Evolutionary conservation across 2,888 invertebrate species (phyloP), one percentile per base, ranked within the genome.

Genomic region (Heliconius erato): DNA sequence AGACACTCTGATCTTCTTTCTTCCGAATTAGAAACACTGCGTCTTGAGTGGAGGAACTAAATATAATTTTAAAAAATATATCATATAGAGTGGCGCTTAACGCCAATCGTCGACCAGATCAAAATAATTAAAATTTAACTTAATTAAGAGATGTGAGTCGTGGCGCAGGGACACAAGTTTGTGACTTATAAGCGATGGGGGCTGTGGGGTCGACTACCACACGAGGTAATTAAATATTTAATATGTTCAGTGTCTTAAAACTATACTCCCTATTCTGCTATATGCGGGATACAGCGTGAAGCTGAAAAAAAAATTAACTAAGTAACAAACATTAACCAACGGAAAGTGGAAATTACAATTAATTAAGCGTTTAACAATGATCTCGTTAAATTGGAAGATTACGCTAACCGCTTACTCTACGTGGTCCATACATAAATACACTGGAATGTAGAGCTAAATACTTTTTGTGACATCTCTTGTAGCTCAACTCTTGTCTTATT

Each of bases 371-470:
- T 40, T 69, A 76, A 32, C 54, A 49, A 76, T 69, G 69, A 44
- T 68, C 78, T 68, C 67, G 78, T 65, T 79, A 84, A 84, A 85
- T 85, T 84, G 85, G 67, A 85, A 84, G 80, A 85, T 85, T 82
- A 85, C 78, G 59, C 71, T 72, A 72, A 81, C 83, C 74, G 72
- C 44, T 44, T 69, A 74, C 74, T 78, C 74, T 44, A 49, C 74
- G 69, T 78, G 9, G 63, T 63, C 11, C n/a, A 63, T n/a, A 74
- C 69, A 78, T 81, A 69, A 78, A 82, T 59, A 32, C 59, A 81
- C 49, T 35, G 35, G 2, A 67, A 63, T 79, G 23, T 19, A 44
- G 40, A 54, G 23, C 19, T 59, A 26, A n/a, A 71, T 68, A 11
- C 16, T 72, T 72, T 76, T 74, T 49, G 6, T 65, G 28, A 69